These are phyloP conservation scores for Conopomorpha cramerella DNA, from an alignment of 1,140 invertebrate species.

Conservation along the genomic window DNA sequence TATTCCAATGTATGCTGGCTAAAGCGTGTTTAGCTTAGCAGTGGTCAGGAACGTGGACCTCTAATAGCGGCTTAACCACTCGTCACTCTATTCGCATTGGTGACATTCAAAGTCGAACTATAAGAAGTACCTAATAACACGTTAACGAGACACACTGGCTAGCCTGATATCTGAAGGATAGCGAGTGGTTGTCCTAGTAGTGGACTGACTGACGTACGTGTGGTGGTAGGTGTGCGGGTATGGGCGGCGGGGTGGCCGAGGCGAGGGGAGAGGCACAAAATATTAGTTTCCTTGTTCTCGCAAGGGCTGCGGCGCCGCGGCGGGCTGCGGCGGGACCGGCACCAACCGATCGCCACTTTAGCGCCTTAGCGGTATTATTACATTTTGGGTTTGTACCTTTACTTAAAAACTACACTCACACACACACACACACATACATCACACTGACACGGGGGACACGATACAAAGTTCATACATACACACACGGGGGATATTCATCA, in stretches of 20 bases:
- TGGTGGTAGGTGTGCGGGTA: constrained; percentile 35
- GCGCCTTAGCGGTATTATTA: constrained; percentile 58
- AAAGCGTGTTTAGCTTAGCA: too few species aligned
- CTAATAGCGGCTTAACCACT: too few species aligned
- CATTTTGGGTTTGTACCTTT: constrained; percentile 59
- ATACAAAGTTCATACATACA: constrained; percentile 12
- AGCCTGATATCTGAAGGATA: constrained; percentile 7
- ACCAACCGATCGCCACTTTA: constrained; percentile 45
- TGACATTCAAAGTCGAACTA: too few species aligned
- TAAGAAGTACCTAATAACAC: too few species aligned
- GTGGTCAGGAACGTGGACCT: too few species aligned
- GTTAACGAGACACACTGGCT: too few species aligned
- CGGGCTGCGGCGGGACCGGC: constrained; percentile 36
- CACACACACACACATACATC: constrained; percentile 5
- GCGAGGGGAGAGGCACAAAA: constrained; percentile 53
- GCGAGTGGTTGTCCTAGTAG: constrained; percentile 8
- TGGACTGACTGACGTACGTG: constrained; percentile 10
- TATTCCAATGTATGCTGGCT: too few species aligned
- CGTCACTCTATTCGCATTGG: too few species aligned
- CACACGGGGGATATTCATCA: too few species aligned
- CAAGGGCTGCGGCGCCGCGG: constrained; percentile 57
- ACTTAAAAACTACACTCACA: constrained; percentile 47
- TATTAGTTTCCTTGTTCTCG: constrained; percentile 64
- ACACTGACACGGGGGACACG: constrained; percentile 9
- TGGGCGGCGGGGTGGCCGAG: constrained; percentile 21